A percentile compares a stretch with the other conserved stretches of the same genome.
Evolutionary conservation across 2,113 vertebrate species (phyloP).

Genomic region (Scolopax mira): DNA sequence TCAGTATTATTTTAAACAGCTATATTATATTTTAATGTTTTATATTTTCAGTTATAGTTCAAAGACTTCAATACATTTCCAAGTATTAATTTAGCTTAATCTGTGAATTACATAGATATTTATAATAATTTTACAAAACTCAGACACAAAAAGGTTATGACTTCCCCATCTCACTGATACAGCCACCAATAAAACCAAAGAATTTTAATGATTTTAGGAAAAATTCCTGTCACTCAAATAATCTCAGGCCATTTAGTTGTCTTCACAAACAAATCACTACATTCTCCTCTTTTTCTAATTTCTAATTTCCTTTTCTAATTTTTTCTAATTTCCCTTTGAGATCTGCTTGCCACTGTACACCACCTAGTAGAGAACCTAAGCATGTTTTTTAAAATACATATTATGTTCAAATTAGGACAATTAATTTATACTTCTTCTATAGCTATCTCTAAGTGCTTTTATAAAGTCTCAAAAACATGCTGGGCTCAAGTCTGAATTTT

Average conservation of each 20-base stretch:
- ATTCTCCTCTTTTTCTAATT: background rate
- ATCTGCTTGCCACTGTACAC: background rate
- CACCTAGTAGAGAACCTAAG: background rate
- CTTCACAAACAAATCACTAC: background rate
- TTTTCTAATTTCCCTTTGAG: background rate
- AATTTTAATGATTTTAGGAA: background rate
- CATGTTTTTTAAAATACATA: background rate
- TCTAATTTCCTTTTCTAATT: background rate
- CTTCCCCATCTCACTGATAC: background rate
- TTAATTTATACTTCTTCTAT: background rate
- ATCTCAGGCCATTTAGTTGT: background rate
- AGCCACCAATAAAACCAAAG: background rate
- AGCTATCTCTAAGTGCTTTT: background rate
- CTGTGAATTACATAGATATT: background rate
- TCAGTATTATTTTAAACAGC: background rate
- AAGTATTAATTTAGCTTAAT: background rate
- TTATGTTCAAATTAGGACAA: background rate
- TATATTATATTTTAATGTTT: background rate
- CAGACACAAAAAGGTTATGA: background rate
- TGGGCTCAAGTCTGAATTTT: background rate
- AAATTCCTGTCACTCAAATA: background rate
- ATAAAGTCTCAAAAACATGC: background rate
- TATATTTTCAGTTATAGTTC: background rate
- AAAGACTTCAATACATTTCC: background rate
- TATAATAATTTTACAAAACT: background rate